Percentiles rank a stretch among this genome's conserved stretches.
phyloP scores from a whole-genome alignment of 2,797 vertebrate genomes.

The Artibeus jamaicensis region DNA sequence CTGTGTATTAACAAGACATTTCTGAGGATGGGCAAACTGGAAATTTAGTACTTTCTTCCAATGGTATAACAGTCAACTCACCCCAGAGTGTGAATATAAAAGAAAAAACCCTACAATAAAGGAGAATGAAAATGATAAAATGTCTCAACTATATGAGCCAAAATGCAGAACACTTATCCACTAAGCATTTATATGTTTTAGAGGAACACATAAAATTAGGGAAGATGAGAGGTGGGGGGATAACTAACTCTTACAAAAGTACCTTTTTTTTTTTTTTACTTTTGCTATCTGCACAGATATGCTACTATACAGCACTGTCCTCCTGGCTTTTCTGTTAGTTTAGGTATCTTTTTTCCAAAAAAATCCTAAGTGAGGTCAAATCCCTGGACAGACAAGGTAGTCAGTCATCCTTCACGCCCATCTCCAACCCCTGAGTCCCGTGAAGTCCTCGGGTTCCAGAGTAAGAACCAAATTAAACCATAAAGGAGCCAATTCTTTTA shows the following conservation, averaged over 20 bases:
- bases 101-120: conserved; percentile 45
- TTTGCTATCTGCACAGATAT: not conserved
- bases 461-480: not conserved
- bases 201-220: not conserved
- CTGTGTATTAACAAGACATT: conserved; percentile 45
- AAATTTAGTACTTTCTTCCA: conserved; percentile 22
- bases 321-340: not conserved
- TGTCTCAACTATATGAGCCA: not conserved
- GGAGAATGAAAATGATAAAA: not conserved
- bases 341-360: not conserved
- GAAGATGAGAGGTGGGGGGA: not conserved
- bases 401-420: not conserved
- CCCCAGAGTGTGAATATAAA: not conserved
- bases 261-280: not conserved
- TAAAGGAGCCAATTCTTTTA: not conserved
- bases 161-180: not conserved
- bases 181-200: not conserved
- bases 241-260: not conserved
- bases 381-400: not conserved
- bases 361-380: not conserved
- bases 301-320: not conserved
- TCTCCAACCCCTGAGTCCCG: not conserved
- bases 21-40: conserved; percentile 9
- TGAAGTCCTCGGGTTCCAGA: not conserved
- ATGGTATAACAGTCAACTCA: conserved; percentile 36